Percentiles rank a stretch among this genome's conserved stretches.
phyloP scores from a whole-genome alignment of 2,888 invertebrate genomes.

The Zaprionus lineosus region DNA sequence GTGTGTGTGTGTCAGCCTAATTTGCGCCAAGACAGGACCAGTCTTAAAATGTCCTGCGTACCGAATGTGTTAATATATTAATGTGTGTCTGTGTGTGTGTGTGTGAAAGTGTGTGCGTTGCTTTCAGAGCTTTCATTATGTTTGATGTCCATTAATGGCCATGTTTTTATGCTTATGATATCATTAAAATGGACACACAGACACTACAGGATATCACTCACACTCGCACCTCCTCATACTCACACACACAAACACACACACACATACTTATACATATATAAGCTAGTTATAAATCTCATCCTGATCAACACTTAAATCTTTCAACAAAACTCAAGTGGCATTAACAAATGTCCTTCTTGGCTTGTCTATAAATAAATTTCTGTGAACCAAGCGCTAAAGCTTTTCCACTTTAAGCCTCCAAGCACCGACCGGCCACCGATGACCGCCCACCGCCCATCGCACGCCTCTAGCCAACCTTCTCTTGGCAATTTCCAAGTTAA shows the following conservation, averaged over 20 bases:
- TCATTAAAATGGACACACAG: slow-evolving; percentile 52
- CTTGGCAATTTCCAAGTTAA: slow-evolving; percentile 17
- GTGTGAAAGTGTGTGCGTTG: slow-evolving; percentile 35
- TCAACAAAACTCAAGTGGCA: slow-evolving; percentile 21
- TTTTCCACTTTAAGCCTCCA: slow-evolving; percentile 3
- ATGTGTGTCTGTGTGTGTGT: slow-evolving; percentile 18
- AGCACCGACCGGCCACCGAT: too few relatives aligned
- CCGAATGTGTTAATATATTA: too few relatives aligned
- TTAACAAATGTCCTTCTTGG: slow-evolving; percentile 17
- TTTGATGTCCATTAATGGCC: slow-evolving; percentile 61
- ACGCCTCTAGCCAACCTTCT: background rate
- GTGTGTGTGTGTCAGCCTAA: slow-evolving; percentile 28
- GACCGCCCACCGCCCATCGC: too few relatives aligned
- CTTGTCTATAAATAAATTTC: slow-evolving; percentile 11
- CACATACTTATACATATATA: slow-evolving; percentile 3
- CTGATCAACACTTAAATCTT: slow-evolving; percentile 34
- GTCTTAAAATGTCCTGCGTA: slow-evolving; percentile 34
- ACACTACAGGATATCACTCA: too few relatives aligned
- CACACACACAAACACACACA: slow-evolving; percentile 2
- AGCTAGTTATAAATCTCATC: slow-evolving; percentile 21
- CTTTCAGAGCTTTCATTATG: too few relatives aligned
- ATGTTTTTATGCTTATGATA: slow-evolving; percentile 60
- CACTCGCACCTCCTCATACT: too few relatives aligned
- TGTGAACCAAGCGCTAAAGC: too few relatives aligned
- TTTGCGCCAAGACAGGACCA: slow-evolving; percentile 47